Conservation (phyloP, 1,140 invertebrate genomes). For the Ectropis grisescens region DNA sequence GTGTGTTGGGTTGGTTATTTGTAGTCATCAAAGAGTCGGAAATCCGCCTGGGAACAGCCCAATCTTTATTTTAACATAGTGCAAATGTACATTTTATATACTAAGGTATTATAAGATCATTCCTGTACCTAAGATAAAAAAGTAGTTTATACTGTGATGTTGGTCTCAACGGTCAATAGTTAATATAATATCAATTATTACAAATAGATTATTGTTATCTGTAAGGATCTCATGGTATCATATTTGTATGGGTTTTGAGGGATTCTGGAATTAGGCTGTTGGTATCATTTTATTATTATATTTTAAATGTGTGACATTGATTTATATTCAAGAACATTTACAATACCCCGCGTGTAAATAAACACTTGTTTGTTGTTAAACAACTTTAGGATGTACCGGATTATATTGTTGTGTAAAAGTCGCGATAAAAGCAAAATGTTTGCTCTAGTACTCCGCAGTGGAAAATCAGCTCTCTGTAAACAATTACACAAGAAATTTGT, state of each 20-base stretch:
- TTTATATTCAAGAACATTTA: constrained; percentile 9
- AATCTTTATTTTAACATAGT: constrained; percentile 41
- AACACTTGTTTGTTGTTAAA: constrained; percentile 12
- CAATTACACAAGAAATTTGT: constrained; percentile 42
- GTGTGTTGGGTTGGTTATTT: no score
- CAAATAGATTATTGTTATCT: constrained; percentile 65
- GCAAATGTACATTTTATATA: constrained; percentile 56
- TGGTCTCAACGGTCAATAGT: constrained; percentile 63
- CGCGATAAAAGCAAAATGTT: constrained; percentile 1
- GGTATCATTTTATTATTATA: constrained; percentile 29
- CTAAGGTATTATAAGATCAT: constrained; percentile 54
- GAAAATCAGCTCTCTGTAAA: constrained; percentile 46
- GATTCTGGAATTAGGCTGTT: constrained; percentile 53
- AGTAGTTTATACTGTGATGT: constrained; percentile 66
- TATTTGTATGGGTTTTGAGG: constrained; percentile 43
- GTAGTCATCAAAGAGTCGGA: no score
- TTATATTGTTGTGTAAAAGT: constrained; percentile 4
- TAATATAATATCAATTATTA: constrained; percentile 65
- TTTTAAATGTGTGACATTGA: constrained; percentile 15
- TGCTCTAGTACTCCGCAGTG: not conserved
- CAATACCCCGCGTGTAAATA: no score
- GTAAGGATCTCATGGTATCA: constrained; percentile 66
- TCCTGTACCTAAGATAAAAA: constrained; percentile 66
- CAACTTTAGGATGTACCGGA: constrained; percentile 15
- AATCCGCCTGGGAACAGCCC: constrained; percentile 44